Percentiles rank a stretch among this genome's conserved stretches.
Evolutionary conservation across 2,113 vertebrate genomes (phyloP).

Genomic region (Panthera uncia): DNA sequence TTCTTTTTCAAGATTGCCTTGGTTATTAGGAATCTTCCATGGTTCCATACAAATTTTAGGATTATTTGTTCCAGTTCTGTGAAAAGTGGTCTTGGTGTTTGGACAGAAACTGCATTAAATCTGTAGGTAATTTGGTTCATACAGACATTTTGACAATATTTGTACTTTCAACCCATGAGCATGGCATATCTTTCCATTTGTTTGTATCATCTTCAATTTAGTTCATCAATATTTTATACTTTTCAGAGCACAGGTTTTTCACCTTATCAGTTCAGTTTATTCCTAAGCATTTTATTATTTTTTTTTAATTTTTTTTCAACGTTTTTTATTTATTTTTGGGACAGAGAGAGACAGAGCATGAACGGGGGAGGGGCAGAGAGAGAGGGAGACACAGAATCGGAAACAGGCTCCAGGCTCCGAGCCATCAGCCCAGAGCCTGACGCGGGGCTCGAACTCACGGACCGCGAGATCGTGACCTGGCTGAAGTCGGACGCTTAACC

Average conservation of each 20-base stretch:
- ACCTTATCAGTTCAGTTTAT: no score
- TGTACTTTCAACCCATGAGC: background rate
- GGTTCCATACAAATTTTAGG: background rate
- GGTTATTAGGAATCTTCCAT: background rate
- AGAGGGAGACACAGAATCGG: no score
- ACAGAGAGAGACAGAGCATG: no score
- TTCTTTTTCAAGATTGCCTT: background rate
- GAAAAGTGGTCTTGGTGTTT: background rate
- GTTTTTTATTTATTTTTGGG: no score
- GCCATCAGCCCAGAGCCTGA: no score
- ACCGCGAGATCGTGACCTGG: no score
- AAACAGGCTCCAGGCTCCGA: no score
- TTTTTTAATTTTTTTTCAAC: no score
- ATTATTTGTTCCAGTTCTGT: background rate
- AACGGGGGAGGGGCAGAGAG: no score
- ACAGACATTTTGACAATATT: background rate
- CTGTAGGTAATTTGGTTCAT: background rate
- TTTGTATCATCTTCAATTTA: background rate
- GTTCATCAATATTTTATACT: background rate
- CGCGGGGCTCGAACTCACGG: no score
- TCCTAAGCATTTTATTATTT: background rate
- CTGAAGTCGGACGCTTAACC: no score
- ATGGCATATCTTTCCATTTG: background rate
- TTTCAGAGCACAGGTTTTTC: background rate
- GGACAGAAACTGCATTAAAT: background rate